Percentiles rank a stretch among this genome's conserved stretches.
Evolutionary conservation across 2,888 invertebrate species (phyloP).

Genomic region (Limulus polyphemus): DNA sequence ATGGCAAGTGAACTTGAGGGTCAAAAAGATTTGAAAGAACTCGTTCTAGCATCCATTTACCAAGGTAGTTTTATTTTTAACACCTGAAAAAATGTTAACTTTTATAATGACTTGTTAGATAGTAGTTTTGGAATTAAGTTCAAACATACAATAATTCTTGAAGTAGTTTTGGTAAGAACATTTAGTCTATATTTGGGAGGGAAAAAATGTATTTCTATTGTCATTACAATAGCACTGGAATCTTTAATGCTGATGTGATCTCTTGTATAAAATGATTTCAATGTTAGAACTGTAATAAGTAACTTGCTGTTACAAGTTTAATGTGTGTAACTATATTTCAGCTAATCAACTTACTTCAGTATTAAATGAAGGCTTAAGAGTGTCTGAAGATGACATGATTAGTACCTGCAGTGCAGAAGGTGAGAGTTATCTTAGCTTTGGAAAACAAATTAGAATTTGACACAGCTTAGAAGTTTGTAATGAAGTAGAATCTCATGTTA

Average conservation of each 20-base stretch:
- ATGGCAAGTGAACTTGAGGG: slow-evolving; percentile 49
- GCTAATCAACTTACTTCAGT: slow-evolving; percentile 10
- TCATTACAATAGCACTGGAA: too few species aligned
- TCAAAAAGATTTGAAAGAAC: slow-evolving; percentile 52
- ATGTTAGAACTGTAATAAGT: not conserved
- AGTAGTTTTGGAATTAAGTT: too few species aligned
- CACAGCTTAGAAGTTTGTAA: too few species aligned
- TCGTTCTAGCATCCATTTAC: slow-evolving; percentile 55
- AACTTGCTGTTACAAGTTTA: not conserved
- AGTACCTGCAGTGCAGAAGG: slow-evolving; percentile 35
- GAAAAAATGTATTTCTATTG: too few species aligned
- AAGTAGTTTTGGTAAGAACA: too few species aligned
- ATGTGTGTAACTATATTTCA: not conserved
- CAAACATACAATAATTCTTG: too few species aligned
- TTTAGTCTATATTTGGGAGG: too few species aligned
- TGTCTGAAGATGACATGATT: slow-evolving; percentile 46
- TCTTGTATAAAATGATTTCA: not conserved
- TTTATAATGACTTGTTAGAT: too few species aligned
- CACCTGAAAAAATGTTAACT: too few species aligned
- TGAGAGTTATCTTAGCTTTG: slow-evolving; percentile 2
- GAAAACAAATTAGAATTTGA: too few species aligned
- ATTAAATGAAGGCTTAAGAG: slow-evolving; percentile 30
- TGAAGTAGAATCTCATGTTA: too few species aligned
- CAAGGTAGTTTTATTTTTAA: slow-evolving; percentile 41
- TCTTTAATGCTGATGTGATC: not conserved